Evolutionary conservation across 2,888 invertebrate genomes (phyloP), one percentile per base, ranked within the genome.

Genomic region (Drosophila buzzatii): DNA sequence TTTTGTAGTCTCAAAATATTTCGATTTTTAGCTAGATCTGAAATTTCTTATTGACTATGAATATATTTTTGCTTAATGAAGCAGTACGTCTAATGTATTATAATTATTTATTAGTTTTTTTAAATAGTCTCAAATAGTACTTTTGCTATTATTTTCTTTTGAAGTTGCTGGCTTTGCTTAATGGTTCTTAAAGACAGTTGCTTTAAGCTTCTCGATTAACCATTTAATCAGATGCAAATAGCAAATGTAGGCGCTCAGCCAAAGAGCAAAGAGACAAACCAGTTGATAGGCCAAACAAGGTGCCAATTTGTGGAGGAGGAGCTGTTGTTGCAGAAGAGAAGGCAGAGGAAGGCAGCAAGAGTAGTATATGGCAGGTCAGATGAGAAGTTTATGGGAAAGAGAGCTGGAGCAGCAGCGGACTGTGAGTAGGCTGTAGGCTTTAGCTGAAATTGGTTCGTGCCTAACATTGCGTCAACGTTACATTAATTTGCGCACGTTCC

Each of bases 401-500:
- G n/a, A 3, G 12, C 0, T 3, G 12, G 33, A 18, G 12, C 0
- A 3, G 37, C 2, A 23, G 37, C 23, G 16, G 37, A 2, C 9
- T 37, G 37, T 14, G 20, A 23, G 37, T 37, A 20, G 12, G 35
- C 16, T 27, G 33, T 35, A 4, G 49, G 12, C 41, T 31, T 31
- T 31, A 59, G 49, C 51, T 27, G 70, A 70, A 76, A 65, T 79
- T 80, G 70, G 71, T 76, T 52, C 70, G 62, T 84, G 82, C 68
- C 82, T 51, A 79, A 73, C 71, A 76, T 65, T 70, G 85, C 73
- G 71, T 79, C 84, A 75, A 83, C 74, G 66, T 64, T 73, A 82
- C 86, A 85, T 85, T 88, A 88, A 85, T 85, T 85, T 85, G 81
- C 47, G 77, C 86, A 85, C 85, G 85, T 85, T 88, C 67, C 83